Evolutionary conservation across 1,140 invertebrate genomes (phyloP).

Genomic region (Bombus sibiricus): DNA sequence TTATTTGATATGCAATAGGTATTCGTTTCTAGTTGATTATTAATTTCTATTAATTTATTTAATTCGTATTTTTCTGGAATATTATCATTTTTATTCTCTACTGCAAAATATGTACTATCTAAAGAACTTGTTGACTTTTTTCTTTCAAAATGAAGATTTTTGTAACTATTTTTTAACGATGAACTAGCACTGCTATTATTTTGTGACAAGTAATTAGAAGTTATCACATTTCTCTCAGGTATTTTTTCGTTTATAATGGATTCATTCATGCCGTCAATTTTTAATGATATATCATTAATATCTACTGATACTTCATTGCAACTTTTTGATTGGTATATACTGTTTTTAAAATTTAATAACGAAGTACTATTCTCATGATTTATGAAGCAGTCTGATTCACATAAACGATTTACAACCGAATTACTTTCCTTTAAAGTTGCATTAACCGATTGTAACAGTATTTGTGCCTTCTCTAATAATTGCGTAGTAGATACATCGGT

Average conservation of each 20-base stretch:
- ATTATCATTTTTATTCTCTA: constrained; percentile 16
- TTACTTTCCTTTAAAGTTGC: constrained; percentile 79
- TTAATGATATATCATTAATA: constrained; percentile 39
- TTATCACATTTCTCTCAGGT: constrained; percentile 32
- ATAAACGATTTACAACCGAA: constrained; percentile 76
- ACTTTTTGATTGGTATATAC: constrained; percentile 15
- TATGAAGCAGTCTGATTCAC: constrained; percentile 69
- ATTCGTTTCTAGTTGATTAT: constrained; percentile 4
- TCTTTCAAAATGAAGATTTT: constrained; percentile 30
- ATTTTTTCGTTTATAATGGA: constrained; percentile 8
- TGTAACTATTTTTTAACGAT: constrained; percentile 66
- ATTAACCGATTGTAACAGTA: constrained; percentile 78
- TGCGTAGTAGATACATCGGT: constrained; percentile 69
- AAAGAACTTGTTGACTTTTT: constrained; percentile 29
- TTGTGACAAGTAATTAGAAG: constrained; percentile 16
- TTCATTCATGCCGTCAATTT: constrained; percentile 38
- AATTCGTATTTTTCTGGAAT: background rate
- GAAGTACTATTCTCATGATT: constrained; percentile 45
- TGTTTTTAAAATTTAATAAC: constrained; percentile 24
- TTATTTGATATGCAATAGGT: constrained; percentile 25
- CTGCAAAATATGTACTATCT: background rate
- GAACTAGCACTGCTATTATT: constrained; percentile 52
- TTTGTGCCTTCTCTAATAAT: constrained; percentile 79
- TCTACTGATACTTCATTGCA: constrained; percentile 21
- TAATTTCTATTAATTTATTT: constrained; percentile 9